Base-by-base conservation (phyloP, 37 sponge, comb jelly and placozoan genomes). In the Cliona cf. orientalis region DNA sequence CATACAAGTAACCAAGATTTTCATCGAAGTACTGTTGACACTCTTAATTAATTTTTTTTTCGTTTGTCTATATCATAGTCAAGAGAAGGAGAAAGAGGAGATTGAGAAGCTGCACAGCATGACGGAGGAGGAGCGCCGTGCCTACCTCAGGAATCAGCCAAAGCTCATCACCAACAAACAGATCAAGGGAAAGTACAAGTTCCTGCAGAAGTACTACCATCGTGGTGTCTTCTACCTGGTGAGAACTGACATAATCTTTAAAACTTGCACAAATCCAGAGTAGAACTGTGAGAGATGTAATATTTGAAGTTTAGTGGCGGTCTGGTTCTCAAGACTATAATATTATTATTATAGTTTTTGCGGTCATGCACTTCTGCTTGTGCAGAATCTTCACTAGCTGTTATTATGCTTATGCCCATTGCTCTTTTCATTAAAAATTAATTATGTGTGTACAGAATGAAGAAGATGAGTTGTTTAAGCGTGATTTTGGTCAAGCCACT, bases 171-270 rank as follows among this genome's bases (percentile, higher is more conserved):
- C 94, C 43, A 96, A 96, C 78, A 87, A 94, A 40, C 72, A 69
- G 36, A 72, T 72, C 45, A 96, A 99, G 59, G 97, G 97, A 7
- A 96, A 96, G 78, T 94, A 94, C 82, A 96, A 91, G 64, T 99
- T 96, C 84, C 85, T 99, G 32, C 99, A 99, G 91, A 99, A 99
- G 85, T 99, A 99, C 82, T 99, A 94, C 80, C 99, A 99, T 75
- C 77, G 97, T 35, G 99, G 99, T 58, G 99, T 80, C 22, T 98
- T 96, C 79, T 95, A 91, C 55, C 66, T 95, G 85, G 97, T 93
- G 37, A 69, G 78, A 19, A 11, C 11, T 49, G 17, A 17, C 17
- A 49, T 17, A 49, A 11, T 49, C n/a, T n/a, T n/a, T n/a, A n/a
- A n/a, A n/a, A n/a, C n/a, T n/a, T n/a, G n/a, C n/a, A n/a, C n/a